A percentile compares a stretch with the other conserved stretches of the same genome.
Conservation (phyloP, 1,140 invertebrate genomes). For the Chionoecetes opilio region DNA sequence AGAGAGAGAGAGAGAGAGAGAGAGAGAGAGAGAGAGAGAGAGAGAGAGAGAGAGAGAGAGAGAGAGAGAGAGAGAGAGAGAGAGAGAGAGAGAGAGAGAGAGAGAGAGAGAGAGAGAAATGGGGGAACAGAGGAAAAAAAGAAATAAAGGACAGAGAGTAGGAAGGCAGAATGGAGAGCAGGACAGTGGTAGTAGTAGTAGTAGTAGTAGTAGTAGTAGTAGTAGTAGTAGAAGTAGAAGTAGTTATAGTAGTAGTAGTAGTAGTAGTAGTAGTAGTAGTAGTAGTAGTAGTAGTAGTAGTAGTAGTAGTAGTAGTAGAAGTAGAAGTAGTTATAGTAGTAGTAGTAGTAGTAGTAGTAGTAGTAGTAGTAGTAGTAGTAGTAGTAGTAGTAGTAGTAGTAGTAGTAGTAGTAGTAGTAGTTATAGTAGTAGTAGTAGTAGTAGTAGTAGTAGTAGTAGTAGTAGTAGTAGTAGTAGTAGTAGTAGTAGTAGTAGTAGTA, state of each 20-base stretch:
- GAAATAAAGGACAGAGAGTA: too few relatives aligned
- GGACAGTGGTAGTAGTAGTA: neutral
- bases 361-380: slow-evolving; percentile 30
- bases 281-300: slow-evolving; percentile 12
- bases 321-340: neutral
- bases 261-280: neutral
- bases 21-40: too few relatives aligned
- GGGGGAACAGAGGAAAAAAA: too few relatives aligned
- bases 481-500: too few relatives aligned
- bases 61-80: too few relatives aligned
- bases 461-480: slow-evolving; percentile 22
- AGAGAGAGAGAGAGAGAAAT: too few relatives aligned
- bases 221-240: neutral
- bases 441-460: slow-evolving; percentile 29
- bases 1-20: too few relatives aligned
- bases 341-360: slow-evolving; percentile 29
- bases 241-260: neutral
- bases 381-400: neutral
- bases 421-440: neutral
- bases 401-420: neutral
- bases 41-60: too few relatives aligned
- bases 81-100: too few relatives aligned
- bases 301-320: neutral
- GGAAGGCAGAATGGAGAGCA: too few relatives aligned
- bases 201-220: slow-evolving; percentile 29